Evolutionary conservation across 2,888 invertebrate species (phyloP).

Genomic region (Lepas anatifera): DNA sequence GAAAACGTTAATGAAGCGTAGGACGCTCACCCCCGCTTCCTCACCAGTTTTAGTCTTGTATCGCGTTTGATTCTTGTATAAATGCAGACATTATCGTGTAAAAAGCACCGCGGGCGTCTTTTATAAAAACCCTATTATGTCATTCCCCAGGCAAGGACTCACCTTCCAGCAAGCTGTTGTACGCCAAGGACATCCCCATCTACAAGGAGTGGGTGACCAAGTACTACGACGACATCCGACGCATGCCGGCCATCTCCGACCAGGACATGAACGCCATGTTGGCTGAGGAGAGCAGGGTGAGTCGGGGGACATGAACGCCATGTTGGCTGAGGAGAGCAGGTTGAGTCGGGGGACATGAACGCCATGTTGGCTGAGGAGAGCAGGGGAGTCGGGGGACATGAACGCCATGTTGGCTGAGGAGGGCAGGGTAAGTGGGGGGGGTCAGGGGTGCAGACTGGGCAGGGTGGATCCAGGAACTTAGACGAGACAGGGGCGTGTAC

Average conservation of each 20-base stretch:
- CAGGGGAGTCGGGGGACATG: slow-evolving; percentile 87
- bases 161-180: slow-evolving; percentile 94
- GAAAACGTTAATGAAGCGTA: too few relatives aligned
- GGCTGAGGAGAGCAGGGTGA: slow-evolving; percentile 88
- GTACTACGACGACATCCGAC: slow-evolving; percentile 84
- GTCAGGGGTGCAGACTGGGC: too few relatives aligned
- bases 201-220: slow-evolving; percentile 99
- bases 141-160: slow-evolving; percentile 74
- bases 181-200: slow-evolving; percentile 98
- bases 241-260: slow-evolving; percentile 96
- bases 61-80: too few relatives aligned
- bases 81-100: too few relatives aligned
- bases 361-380: slow-evolving; percentile 98
- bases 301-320: slow-evolving; percentile 98
- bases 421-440: slow-evolving; percentile 52
- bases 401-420: slow-evolving; percentile 98
- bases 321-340: slow-evolving; percentile 94
- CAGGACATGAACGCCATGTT: slow-evolving; percentile 99
- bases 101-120: too few relatives aligned
- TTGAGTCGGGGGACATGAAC: slow-evolving; percentile 94
- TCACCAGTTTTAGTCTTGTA: too few relatives aligned
- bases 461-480: too few relatives aligned
- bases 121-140: too few relatives aligned
- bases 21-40: too few relatives aligned
- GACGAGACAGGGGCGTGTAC: too few relatives aligned